Conservation (phyloP, 1,140 invertebrate species). For the Drosophila grimshawi region DNA sequence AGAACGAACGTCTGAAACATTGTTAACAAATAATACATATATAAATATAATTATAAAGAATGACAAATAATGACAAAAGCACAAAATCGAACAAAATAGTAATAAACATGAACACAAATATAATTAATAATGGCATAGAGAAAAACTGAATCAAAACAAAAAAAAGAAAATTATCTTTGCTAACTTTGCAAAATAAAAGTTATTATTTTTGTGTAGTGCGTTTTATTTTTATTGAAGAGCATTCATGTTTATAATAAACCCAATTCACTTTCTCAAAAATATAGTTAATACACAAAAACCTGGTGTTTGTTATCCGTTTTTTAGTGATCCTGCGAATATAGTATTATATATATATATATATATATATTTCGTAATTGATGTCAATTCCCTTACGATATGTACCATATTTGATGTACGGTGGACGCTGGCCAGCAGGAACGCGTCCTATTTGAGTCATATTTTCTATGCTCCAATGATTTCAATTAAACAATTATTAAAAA, state of each 20-base stretch:
- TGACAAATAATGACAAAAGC: slow-evolving; percentile 1
- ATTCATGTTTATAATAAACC: too few relatives aligned
- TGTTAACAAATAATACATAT: slow-evolving; percentile 38
- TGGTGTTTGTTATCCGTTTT: too few relatives aligned
- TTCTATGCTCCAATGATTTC: too few relatives aligned
- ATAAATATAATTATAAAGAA: slow-evolving; percentile 17
- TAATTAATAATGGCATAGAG: slow-evolving; percentile 3
- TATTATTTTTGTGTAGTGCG: slow-evolving; percentile 52
- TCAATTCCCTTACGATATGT: too few relatives aligned
- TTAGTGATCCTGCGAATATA: too few relatives aligned
- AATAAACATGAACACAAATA: slow-evolving; percentile 5
- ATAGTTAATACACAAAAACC: too few relatives aligned
- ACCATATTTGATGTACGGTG: too few relatives aligned
- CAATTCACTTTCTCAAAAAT: not conserved
- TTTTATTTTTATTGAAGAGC: slow-evolving; percentile 46
- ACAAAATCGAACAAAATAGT: slow-evolving; percentile 24
- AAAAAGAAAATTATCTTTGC: not conserved
- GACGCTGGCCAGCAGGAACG: too few relatives aligned
- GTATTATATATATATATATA: too few relatives aligned
- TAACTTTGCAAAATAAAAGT: slow-evolving; percentile 39
- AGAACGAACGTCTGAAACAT: slow-evolving; percentile 37
- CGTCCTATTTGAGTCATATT: too few relatives aligned
- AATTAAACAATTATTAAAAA: too few relatives aligned
- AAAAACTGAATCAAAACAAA: slow-evolving; percentile 3
- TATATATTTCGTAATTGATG: too few relatives aligned